Evolutionary conservation across 2,113 vertebrate genomes (phyloP).

Genomic region (Microcebus murinus): DNA sequence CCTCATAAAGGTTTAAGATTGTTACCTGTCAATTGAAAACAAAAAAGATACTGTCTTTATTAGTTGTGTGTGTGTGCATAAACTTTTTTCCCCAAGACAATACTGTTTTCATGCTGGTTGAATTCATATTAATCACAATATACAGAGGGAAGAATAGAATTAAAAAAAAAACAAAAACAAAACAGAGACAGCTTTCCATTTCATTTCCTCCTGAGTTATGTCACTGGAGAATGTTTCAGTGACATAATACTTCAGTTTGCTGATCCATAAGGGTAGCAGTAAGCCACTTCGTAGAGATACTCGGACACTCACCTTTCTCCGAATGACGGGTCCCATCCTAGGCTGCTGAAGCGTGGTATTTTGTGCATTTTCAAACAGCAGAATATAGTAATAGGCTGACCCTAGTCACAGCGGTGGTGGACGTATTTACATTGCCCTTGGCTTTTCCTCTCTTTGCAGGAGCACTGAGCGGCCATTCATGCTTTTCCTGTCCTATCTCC

Average conservation of each 20-base stretch:
- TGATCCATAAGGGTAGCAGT: accelerated
- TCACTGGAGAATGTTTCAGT: accelerated
- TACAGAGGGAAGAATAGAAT: neutral
- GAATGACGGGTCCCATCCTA: accelerated
- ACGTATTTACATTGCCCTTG: accelerated
- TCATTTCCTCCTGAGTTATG: neutral
- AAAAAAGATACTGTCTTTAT: neutral
- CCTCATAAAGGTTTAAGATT: neutral
- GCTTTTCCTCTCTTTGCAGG: constrained; percentile 77
- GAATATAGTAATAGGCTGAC: accelerated
- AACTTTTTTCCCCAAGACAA: neutral
- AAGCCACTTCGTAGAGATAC: accelerated
- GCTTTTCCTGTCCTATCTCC: constrained; percentile 90
- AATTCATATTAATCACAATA: neutral
- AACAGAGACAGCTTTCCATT: accelerated
- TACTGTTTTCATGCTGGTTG: too few species aligned
- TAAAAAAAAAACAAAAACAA: neutral
- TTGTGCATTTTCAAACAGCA: accelerated
- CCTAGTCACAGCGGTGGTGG: accelerated
- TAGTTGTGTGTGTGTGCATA: neutral
- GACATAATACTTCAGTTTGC: accelerated
- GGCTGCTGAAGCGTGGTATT: accelerated
- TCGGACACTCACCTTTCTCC: accelerated
- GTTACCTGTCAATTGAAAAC: neutral
- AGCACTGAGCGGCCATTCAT: constrained; percentile 87